Evolutionary conservation across 2,888 invertebrate genomes (phyloP).

Genomic region (Didymodactylos carnosus): DNA sequence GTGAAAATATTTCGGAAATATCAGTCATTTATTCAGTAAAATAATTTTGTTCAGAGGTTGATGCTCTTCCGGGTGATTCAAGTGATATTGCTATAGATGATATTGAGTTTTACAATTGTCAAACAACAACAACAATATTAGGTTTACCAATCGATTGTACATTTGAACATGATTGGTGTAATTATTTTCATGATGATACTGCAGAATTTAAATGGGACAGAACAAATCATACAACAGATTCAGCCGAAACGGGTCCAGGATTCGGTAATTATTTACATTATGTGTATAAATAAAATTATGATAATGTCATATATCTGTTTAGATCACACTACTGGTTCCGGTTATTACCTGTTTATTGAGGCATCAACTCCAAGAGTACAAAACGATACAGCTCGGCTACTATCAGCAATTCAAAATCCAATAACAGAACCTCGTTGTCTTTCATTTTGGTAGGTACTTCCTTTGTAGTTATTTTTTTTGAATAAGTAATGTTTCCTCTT

Average conservation of each 20-base stretch:
- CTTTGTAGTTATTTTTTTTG: too few relatives aligned
- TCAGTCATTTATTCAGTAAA: background rate
- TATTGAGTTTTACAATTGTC: constrained; percentile 13
- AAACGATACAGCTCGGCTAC: constrained; percentile 22
- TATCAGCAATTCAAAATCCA: background rate
- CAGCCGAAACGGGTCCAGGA: constrained; percentile 3
- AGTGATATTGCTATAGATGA: constrained; percentile 17
- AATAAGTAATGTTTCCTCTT: background rate
- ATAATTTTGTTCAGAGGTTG: background rate
- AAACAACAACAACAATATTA: background rate
- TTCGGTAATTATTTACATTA: background rate
- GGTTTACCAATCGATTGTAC: background rate
- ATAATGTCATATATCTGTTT: background rate
- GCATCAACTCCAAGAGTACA: constrained; percentile 18
- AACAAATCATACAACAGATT: background rate
- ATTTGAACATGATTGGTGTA: constrained; percentile 6
- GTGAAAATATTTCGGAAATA: background rate
- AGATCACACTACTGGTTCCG: constrained; percentile 15
- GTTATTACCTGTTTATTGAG: constrained; percentile 23
- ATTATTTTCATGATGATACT: background rate
- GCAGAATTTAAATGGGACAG: background rate
- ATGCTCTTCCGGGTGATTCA: background rate
- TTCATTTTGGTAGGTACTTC: background rate
- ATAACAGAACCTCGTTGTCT: background rate
- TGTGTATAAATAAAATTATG: background rate